Evolutionary conservation across 2,113 vertebrate genomes (phyloP).

Genomic region (Zosterops pallidus): DNA sequence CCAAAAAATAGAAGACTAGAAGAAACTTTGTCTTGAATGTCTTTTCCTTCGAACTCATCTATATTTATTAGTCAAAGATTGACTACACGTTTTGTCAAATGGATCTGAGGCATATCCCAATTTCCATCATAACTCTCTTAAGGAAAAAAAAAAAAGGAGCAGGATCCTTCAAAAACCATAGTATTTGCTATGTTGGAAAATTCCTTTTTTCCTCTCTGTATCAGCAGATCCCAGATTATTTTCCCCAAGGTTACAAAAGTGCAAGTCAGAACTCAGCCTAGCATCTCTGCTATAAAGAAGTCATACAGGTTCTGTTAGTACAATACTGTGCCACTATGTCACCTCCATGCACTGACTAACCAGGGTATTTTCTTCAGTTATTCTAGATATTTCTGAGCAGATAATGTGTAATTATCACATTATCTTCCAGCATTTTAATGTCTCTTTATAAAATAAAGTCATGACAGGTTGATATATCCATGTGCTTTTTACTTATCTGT

Average conservation of each 20-base stretch:
- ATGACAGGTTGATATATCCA: not conserved
- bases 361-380: not conserved
- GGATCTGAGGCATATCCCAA: not conserved
- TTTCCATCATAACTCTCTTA: not conserved
- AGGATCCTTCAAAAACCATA: not conserved
- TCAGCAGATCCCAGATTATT: not conserved
- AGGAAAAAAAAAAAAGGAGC: not conserved
- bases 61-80: not conserved
- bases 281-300: not conserved
- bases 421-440: not conserved
- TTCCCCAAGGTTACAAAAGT: not conserved
- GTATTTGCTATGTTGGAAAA: not conserved
- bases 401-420: not conserved
- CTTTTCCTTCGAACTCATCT: fast-evolving
- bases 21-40: not conserved
- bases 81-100: not conserved
- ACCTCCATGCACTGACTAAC: not conserved
- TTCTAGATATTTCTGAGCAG: not conserved
- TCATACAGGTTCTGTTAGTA: not conserved
- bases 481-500: not conserved
- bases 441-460: not conserved
- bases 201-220: not conserved
- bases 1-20: not conserved
- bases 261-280: not conserved
- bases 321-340: not conserved